phyloP scores from a whole-genome alignment of 1,140 invertebrate genomes.

The Nymphalis io region DNA sequence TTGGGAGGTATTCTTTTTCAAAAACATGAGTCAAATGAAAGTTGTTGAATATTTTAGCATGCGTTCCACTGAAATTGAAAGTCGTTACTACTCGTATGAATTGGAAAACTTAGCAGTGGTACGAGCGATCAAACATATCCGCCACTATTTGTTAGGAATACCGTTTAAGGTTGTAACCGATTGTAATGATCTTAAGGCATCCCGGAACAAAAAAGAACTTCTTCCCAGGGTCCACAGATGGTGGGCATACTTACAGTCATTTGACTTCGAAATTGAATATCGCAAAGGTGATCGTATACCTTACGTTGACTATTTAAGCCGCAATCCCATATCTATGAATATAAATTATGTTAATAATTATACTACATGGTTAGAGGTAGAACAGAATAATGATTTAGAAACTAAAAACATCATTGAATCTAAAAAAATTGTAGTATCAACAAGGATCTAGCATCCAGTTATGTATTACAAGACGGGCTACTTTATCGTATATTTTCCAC shows the following conservation, averaged over 20 bases:
- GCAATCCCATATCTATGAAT: conserved; percentile 40
- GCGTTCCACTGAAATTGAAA: background rate
- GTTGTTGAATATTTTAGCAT: background rate
- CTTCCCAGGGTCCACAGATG: conserved; percentile 4
- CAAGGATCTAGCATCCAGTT: conserved; percentile 31
- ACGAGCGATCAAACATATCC: background rate
- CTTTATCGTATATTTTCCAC: conserved; percentile 29
- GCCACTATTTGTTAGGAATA: background rate
- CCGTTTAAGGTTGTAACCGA: background rate
- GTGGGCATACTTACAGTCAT: conserved; percentile 32
- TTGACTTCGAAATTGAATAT: conserved; percentile 40
- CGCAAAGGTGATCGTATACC: conserved; percentile 38
- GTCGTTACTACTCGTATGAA: background rate
- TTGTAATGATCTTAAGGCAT: background rate
- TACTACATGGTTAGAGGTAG: conserved; percentile 38
- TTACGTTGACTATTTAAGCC: conserved; percentile 43
- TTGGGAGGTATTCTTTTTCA: background rate
- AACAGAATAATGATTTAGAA: conserved; percentile 38
- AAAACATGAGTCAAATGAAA: background rate
- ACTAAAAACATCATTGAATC: conserved; percentile 28
- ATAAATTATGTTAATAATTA: conserved; percentile 26
- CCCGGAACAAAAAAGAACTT: background rate
- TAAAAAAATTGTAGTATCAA: conserved; percentile 19
- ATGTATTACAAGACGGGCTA: conserved; percentile 31
- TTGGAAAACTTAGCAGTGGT: background rate